Percentiles rank a stretch among this genome's conserved stretches.
phyloP scores from a whole-genome alignment of 1,140 invertebrate genomes.

The Drosophila lowei region DNA sequence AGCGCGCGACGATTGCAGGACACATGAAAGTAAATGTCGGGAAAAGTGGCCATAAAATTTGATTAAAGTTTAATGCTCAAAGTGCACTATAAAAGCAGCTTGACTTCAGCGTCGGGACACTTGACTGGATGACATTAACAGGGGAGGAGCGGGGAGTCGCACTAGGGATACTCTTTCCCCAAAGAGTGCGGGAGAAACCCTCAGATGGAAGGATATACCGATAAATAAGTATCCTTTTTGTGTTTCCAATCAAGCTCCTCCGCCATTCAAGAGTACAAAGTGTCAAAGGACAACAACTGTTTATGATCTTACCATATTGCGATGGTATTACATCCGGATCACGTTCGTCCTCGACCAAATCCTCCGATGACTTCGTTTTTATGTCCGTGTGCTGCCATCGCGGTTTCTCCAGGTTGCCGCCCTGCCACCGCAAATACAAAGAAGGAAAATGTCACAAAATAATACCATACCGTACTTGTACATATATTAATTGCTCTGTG shows the following conservation, averaged over 20 bases:
- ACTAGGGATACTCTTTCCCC: neutral
- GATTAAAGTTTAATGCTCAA: slow-evolving; percentile 72
- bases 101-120: slow-evolving; percentile 9
- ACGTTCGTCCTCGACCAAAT: slow-evolving; percentile 85
- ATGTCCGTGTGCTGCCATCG: slow-evolving; percentile 82
- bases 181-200: neutral
- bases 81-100: slow-evolving; percentile 50
- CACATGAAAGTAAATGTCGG: slow-evolving; percentile 68
- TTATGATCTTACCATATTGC: slow-evolving; percentile 86
- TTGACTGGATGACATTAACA: slow-evolving; percentile 33
- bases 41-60: slow-evolving; percentile 73
- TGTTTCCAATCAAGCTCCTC: no score
- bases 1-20: slow-evolving; percentile 31
- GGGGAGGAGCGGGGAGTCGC: neutral
- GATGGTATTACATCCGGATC: slow-evolving; percentile 90
- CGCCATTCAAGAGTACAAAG: slow-evolving; percentile 6
- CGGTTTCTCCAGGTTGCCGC: slow-evolving; percentile 75
- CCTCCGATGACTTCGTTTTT: slow-evolving; percentile 81
- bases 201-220: no score
- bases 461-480: slow-evolving; percentile 10
- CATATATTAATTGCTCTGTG: slow-evolving; percentile 34
- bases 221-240: neutral
- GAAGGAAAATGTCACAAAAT: slow-evolving; percentile 2
- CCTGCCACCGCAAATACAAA: slow-evolving; percentile 39
- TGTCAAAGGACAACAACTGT: slow-evolving; percentile 13